Conservation (phyloP, 2,113 vertebrate species). For the Heterotilapia buettikoferi region DNA sequence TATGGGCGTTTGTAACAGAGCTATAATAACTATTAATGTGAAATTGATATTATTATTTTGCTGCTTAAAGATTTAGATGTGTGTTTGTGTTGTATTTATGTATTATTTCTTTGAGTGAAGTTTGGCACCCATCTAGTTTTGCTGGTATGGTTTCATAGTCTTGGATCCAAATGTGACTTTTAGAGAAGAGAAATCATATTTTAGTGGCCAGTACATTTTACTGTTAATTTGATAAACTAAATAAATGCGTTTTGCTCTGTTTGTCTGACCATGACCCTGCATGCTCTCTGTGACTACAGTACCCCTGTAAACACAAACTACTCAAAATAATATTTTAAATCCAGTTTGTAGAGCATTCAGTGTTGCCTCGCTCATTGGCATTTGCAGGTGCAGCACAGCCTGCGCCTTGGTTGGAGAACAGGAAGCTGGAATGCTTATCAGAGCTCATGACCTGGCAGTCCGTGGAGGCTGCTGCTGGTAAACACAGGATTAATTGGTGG, state of each 20-base stretch:
- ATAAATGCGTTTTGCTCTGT: background rate
- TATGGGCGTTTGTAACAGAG: background rate
- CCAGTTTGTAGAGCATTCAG: background rate
- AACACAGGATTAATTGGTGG: background rate
- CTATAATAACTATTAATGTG: background rate
- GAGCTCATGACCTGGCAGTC: conserved; percentile 17
- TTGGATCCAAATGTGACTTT: background rate
- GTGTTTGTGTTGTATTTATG: background rate
- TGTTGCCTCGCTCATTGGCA: background rate
- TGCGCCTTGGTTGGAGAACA: background rate
- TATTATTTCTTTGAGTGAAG: fast-evolving
- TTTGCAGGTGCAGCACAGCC: background rate
- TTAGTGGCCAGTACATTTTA: background rate
- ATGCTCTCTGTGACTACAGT: background rate
- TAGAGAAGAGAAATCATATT: background rate
- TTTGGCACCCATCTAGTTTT: background rate
- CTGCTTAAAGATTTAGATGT: background rate
- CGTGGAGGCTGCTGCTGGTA: background rate
- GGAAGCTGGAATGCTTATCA: background rate
- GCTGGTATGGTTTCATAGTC: background rate
- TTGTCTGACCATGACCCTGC: background rate
- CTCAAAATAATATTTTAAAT: background rate
- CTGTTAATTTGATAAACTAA: background rate
- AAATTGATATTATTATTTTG: background rate
- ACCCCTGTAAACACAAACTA: background rate